Evolutionary conservation across 64 coral and sea anemone genomes (phyloP).

Genomic region (Stylophora pistillata): DNA sequence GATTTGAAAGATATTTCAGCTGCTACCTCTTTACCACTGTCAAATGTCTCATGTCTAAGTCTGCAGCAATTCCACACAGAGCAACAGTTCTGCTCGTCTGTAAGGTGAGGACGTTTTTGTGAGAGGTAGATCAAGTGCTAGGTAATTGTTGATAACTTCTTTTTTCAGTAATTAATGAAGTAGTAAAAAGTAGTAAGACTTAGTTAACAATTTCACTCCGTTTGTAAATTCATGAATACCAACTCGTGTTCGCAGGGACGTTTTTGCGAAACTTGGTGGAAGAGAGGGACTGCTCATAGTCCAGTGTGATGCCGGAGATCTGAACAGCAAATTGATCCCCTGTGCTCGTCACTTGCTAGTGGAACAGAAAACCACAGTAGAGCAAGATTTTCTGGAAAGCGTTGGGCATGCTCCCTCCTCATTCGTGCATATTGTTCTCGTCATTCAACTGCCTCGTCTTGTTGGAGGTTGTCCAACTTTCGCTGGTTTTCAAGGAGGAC

Average conservation of each 20-base stretch:
- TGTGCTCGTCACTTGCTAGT: constrained; percentile 79
- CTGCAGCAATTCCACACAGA: constrained; percentile 89
- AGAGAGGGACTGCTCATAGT: constrained; percentile 68
- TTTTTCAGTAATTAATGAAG: no score
- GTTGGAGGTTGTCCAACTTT: constrained; percentile 66
- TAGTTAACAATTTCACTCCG: no score
- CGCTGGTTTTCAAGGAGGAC: constrained; percentile 71
- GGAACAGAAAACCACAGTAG: constrained; percentile 43
- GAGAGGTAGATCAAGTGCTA: no score
- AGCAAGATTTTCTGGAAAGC: constrained; percentile 11
- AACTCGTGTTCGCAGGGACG: constrained; percentile 33
- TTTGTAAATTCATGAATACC: no score
- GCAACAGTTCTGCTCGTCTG: constrained; percentile 71
- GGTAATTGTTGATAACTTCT: no score
- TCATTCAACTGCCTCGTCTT: constrained; percentile 66
- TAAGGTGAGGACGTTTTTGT: constrained; percentile 46
- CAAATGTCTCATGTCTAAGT: constrained; percentile 37
- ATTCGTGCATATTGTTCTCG: constrained; percentile 55
- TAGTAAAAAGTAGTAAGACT: no score
- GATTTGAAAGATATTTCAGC: constrained; percentile 65
- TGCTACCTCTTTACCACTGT: constrained; percentile 12
- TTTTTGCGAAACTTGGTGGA: constrained; percentile 53
- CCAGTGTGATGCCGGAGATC: constrained; percentile 75
- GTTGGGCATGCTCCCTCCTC: neutral
- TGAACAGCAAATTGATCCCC: constrained; percentile 65